Percentiles rank a stretch among this genome's conserved stretches.
Conservation (phyloP, 2,113 vertebrate genomes). For the Dryoscopus gambensis region DNA sequence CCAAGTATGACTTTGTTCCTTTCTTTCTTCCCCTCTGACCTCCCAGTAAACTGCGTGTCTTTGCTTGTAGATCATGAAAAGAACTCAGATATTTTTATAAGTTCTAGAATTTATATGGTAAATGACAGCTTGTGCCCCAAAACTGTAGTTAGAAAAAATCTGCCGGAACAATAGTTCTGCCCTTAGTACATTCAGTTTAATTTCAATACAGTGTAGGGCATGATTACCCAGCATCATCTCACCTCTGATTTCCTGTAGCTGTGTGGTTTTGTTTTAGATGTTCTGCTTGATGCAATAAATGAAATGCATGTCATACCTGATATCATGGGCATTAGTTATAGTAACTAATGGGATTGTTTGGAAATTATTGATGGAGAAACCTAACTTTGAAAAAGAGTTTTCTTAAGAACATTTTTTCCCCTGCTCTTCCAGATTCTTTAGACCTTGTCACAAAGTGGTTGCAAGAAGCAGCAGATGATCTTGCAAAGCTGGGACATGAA, state of each 20-base stretch:
- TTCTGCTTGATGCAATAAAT: neutral
- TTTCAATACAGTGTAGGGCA: neutral
- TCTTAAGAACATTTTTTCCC: neutral
- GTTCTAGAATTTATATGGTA: neutral
- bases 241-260: neutral
- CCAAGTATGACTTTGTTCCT: slow-evolving; percentile 81
- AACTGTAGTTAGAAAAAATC: neutral
- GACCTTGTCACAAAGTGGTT: slow-evolving; percentile 92
- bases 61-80: slow-evolving; percentile 18
- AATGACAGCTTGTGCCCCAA: neutral
- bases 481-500: slow-evolving; percentile 55
- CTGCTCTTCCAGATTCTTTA: slow-evolving; percentile 80
- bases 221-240: neutral
- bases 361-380: neutral
- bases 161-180: neutral
- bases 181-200: neutral
- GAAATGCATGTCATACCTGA: neutral
- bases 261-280: neutral
- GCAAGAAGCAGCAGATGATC: slow-evolving; percentile 77
- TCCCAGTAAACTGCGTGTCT: slow-evolving; percentile 6
- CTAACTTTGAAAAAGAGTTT: neutral
- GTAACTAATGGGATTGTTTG: neutral
- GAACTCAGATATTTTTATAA: neutral
- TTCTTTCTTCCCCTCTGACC: slow-evolving; percentile 46
- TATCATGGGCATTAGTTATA: neutral